Evolutionary conservation across 2,888 invertebrate species (phyloP), one percentile per base, ranked within the genome.

Genomic region (Amorpha juglandis): DNA sequence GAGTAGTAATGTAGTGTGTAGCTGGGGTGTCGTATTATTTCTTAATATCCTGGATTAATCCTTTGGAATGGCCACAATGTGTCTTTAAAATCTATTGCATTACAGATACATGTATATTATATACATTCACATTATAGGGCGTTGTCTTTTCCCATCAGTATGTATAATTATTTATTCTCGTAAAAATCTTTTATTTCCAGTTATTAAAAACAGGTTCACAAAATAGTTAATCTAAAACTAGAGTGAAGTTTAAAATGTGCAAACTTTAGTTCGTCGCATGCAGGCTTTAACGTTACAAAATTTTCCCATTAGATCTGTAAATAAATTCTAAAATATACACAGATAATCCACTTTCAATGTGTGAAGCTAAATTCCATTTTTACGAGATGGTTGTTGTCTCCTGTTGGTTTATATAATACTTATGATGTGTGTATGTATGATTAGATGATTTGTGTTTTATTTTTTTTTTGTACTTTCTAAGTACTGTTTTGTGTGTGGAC

Each of bases 1-100:
- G 58, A 58, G 58, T 42, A 6, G 42, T 38, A 19, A 38, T 58
- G 58, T 42, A 58, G 58, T 12, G 38, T 58, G 19, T 58, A 58
- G 58, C 58, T 58, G 38, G 38, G 58, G 58, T 58, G 12, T 12
- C 19, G 6, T 19, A 6, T 19, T 3, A n/a, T 58, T 35, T 53
- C 21, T 50, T 16, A 52, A 6, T 55, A 16, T 16, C 12, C 16
- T 12, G 12, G 58, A 19, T 48, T 7, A 50, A 19, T 19, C 19
- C n/a, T 19, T 19, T 0, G 19, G n/a, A 50, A 19, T 45, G 4
- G 48, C 16, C 50, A 11, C 50, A 50, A 19, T 50, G 50, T 7
- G 9, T 19, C 1, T 9, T 50, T 27, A 16, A 51, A 51, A 51
- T 19, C 16, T 19, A 51, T 51, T 14, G n/a, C 47, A 6, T 47